A percentile compares a stretch with the other conserved stretches of the same genome.
Evolutionary conservation across 2,888 invertebrate genomes (phyloP).

Genomic region (Meiosimyza decipiens): DNA sequence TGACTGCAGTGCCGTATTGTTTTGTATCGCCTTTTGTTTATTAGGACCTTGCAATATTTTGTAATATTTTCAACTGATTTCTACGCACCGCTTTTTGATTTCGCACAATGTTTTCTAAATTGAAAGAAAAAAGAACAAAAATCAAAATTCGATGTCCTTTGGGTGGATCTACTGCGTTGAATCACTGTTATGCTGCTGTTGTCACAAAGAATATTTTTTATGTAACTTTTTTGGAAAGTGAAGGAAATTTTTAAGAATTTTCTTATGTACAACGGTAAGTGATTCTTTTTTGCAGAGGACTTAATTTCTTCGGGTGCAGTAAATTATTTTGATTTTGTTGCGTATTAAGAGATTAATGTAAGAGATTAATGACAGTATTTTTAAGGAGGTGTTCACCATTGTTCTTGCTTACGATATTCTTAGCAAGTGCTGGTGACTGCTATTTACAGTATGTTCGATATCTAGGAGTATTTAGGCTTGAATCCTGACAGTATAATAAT

Average conservation of each 20-base stretch:
- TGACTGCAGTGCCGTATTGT: slow-evolving; percentile 31
- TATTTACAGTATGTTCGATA: too few species aligned
- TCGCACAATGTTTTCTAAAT: not conserved
- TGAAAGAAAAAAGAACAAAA: not conserved
- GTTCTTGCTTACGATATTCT: too few species aligned
- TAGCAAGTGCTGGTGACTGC: too few species aligned
- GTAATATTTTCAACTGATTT: not conserved
- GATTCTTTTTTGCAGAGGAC: not conserved
- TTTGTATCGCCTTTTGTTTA: not conserved
- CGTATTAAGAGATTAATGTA: not conserved
- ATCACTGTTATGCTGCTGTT: not conserved
- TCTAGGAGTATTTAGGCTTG: too few species aligned
- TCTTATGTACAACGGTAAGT: not conserved
- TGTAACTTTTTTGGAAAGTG: too few species aligned
- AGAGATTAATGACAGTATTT: not conserved
- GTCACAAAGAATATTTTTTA: too few species aligned
- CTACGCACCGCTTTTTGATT: not conserved
- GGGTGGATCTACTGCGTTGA: not conserved
- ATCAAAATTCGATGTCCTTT: not conserved
- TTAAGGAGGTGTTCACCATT: not conserved
- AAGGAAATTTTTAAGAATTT: too few species aligned
- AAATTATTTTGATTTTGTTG: not conserved
- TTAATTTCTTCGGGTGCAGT: not conserved
- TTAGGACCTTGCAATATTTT: not conserved
- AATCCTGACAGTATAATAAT: too few species aligned